These are phyloP conservation scores for Nanorana parkeri DNA, from an alignment of 2,113 vertebrate species.

Conservation along the genomic window DNA sequence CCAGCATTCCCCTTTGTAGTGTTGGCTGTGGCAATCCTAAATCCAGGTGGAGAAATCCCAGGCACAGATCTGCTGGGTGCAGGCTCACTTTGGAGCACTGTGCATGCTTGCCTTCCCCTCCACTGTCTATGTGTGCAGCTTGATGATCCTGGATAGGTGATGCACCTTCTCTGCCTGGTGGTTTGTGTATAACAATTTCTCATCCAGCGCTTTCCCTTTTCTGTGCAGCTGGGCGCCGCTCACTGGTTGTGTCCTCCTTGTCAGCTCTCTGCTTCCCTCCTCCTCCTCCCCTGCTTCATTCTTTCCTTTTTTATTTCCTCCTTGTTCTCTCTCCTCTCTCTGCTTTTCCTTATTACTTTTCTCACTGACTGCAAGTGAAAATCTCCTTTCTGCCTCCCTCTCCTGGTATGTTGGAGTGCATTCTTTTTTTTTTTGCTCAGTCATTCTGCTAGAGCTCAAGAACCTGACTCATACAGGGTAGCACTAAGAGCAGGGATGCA, in stretches of 20 bases:
- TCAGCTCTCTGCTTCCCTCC: constrained; percentile 9
- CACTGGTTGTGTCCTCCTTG: constrained; percentile 44
- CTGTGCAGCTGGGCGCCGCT: constrained; percentile 45
- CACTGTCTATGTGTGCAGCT: background rate
- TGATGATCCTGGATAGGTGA: constrained; percentile 38
- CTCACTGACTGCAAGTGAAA: constrained; percentile 28
- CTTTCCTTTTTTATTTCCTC: constrained; percentile 18
- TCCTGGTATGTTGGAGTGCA: constrained; percentile 40
- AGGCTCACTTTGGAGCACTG: constrained; percentile 15
- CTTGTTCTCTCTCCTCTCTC: constrained; percentile 12
- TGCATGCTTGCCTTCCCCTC: constrained; percentile 1
- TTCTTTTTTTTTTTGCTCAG: constrained; percentile 17
- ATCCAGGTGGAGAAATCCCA: constrained; percentile 14
- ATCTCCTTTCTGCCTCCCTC: constrained; percentile 42
- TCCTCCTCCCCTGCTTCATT: constrained; percentile 43
- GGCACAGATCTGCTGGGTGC: background rate
- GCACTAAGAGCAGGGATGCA: no score
- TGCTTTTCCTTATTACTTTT: constrained; percentile 27
- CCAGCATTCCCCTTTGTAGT: constrained; percentile 13
- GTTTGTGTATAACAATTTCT: constrained; percentile 49
- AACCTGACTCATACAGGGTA: no score
- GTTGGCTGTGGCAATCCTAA: background rate
- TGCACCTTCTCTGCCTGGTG: constrained; percentile 47
- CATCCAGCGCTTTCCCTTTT: constrained; percentile 51
- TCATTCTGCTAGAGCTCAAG: background rate